Evolutionary conservation across 2,797 vertebrate genomes (phyloP).

Genomic region (Dromococcyx pavoninus): DNA sequence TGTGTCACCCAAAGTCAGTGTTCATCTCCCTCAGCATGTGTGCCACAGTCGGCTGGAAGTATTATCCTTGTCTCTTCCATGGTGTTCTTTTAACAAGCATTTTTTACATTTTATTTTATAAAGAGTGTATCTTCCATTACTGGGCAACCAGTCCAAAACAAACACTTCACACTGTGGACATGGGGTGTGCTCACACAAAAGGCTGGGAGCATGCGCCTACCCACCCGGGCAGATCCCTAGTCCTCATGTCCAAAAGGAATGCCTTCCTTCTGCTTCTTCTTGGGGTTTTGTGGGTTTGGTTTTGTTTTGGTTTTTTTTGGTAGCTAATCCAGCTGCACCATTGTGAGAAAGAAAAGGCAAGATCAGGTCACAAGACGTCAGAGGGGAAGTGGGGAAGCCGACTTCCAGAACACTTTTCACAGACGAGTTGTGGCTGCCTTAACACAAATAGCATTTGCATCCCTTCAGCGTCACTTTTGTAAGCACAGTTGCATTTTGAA

Average conservation of each 20-base stretch:
- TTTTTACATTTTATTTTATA: constrained; percentile 2
- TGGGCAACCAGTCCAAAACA: background rate
- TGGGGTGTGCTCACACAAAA: background rate
- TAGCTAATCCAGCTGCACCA: background rate
- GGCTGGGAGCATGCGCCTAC: background rate
- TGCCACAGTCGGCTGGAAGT: background rate
- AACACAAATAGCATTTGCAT: background rate
- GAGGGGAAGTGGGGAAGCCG: background rate
- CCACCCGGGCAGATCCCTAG: background rate
- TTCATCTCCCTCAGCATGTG: background rate
- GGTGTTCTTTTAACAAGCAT: background rate
- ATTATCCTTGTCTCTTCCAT: background rate
- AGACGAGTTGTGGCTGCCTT: background rate
- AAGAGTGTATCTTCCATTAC: background rate
- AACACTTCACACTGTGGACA: background rate
- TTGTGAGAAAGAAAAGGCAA: background rate
- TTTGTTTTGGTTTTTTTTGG: background rate
- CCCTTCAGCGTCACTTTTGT: background rate
- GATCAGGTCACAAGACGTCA: fast-evolving
- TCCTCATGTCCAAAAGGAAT: background rate
- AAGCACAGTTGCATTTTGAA: background rate
- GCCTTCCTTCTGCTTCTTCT: background rate
- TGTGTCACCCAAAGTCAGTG: background rate
- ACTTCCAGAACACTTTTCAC: background rate
- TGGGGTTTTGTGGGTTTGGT: background rate